Conservation (phyloP, 2,797 vertebrate genomes). For the Tokudaia muenninki region DNA sequence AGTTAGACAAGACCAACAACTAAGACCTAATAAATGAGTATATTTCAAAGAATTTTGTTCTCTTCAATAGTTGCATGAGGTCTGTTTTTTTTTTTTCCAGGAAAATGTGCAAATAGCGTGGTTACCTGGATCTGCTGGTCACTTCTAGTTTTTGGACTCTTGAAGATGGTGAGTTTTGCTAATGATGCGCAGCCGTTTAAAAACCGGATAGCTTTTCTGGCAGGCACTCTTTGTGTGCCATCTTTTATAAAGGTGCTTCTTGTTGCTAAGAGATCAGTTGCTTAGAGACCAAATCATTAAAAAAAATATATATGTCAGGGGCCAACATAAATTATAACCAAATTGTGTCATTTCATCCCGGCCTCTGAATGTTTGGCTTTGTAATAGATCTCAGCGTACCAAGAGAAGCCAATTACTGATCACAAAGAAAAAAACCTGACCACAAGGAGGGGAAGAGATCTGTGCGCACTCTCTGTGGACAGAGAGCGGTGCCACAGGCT, state of each 20-base stretch:
- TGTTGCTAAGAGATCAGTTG: conserved; percentile 94
- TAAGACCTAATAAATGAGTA: conserved; percentile 74
- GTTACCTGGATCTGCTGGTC: conserved; percentile 88
- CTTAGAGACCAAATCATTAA: conserved; percentile 92
- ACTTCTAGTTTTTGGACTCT: conserved; percentile 81
- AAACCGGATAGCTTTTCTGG: conserved; percentile 86
- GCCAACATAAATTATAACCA: conserved; percentile 86
- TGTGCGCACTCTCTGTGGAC: conserved; percentile 61
- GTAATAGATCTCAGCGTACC: conserved; percentile 78
- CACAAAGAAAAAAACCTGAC: conserved; percentile 82
- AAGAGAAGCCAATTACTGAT: conserved; percentile 82
- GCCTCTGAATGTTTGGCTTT: conserved; percentile 76
- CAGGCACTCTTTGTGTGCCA: conserved; percentile 89
- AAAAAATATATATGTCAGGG: conserved; percentile 89
- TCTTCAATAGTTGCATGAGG: conserved; percentile 79
- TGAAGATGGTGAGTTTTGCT: conserved; percentile 83
- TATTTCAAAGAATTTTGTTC: conserved; percentile 75
- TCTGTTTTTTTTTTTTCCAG: conserved; percentile 53
- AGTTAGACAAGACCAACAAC: conserved; percentile 81
- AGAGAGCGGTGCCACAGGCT: conserved; percentile 39
- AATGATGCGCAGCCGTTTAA: conserved; percentile 82
- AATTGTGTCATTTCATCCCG: conserved; percentile 86
- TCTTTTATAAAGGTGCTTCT: conserved; percentile 93
- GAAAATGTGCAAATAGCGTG: conserved; percentile 84
- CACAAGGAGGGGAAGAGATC: conserved; percentile 72